phyloP scores from a whole-genome alignment of 2,888 invertebrate genomes.

The Cacoxenus indagator region DNA sequence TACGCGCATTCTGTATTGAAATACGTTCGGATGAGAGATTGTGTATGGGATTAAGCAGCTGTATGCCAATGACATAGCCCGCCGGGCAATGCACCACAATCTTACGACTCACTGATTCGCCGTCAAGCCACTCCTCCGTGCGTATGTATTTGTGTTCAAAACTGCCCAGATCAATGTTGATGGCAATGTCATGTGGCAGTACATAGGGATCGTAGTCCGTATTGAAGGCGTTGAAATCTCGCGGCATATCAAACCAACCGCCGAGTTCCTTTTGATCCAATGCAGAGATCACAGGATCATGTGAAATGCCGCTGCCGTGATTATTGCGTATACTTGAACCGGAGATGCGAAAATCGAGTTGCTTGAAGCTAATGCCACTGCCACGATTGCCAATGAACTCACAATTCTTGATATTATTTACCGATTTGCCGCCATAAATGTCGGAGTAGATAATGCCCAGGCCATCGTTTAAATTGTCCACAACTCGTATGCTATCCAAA shows the following conservation, averaged over 20 bases:
- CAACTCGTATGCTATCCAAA: conserved; percentile 83
- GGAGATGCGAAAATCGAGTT: conserved; percentile 85
- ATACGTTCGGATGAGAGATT: conserved; percentile 89
- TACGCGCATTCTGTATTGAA: conserved; percentile 82
- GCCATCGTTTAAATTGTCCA: conserved; percentile 92
- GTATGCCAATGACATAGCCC: conserved; percentile 89
- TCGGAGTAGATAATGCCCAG: conserved; percentile 95
- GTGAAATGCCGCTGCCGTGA: conserved; percentile 88
- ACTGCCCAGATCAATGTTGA: conserved; percentile 76
- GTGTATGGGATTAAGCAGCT: conserved; percentile 91
- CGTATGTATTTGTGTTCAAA: conserved; percentile 86
- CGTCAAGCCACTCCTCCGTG: conserved; percentile 76
- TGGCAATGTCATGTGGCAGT: conserved; percentile 75
- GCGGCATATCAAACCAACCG: conserved; percentile 87
- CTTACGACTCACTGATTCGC: conserved; percentile 73
- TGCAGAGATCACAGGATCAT: conserved; percentile 89
- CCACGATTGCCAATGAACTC: conserved; percentile 88
- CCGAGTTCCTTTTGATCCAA: conserved; percentile 91
- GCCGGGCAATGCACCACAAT: conserved; percentile 81
- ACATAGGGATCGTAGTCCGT: conserved; percentile 81
- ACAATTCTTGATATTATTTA: conserved; percentile 86
- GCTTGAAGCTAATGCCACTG: conserved; percentile 91
- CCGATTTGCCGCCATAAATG: conserved; percentile 86
- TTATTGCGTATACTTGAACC: conserved; percentile 88
- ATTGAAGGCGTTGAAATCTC: conserved; percentile 77